Percentiles rank a stretch among this genome's conserved stretches.
Evolutionary conservation across 2,797 vertebrate species (phyloP).

Genomic region (Coilia nasus): DNA sequence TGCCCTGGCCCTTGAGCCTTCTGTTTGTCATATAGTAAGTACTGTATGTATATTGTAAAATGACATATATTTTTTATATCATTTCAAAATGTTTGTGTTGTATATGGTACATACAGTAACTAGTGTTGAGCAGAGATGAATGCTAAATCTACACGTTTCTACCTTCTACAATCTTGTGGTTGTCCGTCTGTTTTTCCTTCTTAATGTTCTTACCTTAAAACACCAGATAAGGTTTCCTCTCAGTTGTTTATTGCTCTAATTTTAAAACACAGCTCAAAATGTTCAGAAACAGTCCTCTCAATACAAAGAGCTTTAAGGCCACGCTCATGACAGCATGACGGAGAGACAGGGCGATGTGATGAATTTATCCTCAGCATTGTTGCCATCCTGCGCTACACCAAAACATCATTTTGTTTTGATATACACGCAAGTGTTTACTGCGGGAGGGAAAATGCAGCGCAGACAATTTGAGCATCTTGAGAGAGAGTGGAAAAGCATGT

Average conservation of each 20-base stretch:
- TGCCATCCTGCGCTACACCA: not conserved
- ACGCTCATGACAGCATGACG: not conserved
- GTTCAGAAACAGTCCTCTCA: not conserved
- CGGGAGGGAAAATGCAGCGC: slow-evolving; percentile 34
- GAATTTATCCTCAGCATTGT: not conserved
- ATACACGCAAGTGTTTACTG: slow-evolving; percentile 44
- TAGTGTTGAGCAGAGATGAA: slow-evolving; percentile 63
- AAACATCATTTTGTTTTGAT: slow-evolving; percentile 47
- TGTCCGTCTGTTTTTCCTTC: not conserved
- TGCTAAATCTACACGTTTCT: slow-evolving; percentile 49
- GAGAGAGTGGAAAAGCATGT: slow-evolving; percentile 35
- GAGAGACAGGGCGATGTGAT: not conserved
- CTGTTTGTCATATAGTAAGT: slow-evolving; percentile 69
- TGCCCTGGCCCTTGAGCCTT: slow-evolving; percentile 45
- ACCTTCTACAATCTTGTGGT: slow-evolving; percentile 17
- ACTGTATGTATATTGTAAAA: slow-evolving; percentile 78
- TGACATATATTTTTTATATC: slow-evolving; percentile 81
- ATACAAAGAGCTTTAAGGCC: not conserved
- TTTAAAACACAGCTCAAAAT: not conserved
- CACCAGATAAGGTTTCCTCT: not conserved
- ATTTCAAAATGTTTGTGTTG: slow-evolving; percentile 76
- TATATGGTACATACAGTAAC: slow-evolving; percentile 73
- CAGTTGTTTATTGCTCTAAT: not conserved
- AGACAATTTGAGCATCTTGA: slow-evolving; percentile 34
- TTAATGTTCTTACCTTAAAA: too few species aligned